Evolutionary conservation across 2,113 vertebrate genomes (phyloP), one percentile per base, ranked within the genome.

Genomic region (Gasterosteus aculeatus): DNA sequence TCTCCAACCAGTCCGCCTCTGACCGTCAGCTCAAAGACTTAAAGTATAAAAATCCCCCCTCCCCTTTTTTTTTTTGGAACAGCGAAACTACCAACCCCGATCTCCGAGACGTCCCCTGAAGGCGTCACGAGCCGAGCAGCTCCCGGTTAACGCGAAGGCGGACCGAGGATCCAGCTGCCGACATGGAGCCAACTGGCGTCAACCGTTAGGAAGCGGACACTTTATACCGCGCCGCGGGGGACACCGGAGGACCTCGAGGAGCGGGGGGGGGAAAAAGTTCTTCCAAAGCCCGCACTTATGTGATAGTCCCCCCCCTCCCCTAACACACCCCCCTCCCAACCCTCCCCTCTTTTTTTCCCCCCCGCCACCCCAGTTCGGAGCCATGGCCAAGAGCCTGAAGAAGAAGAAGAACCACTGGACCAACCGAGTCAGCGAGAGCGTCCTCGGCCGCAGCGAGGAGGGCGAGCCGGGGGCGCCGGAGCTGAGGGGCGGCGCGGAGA

Each of bases 331-430:
- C 33, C 33, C 33, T 5, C 33, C 33, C 33, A 5, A 35, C 33
- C 33, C 19, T 9, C 3, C 9, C 3, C 18, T 9, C 7, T 7
- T 16, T 49, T 7, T n/a, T 5, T 8, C 19, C 19, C 18, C 8
- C 19, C 7, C 47, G 18, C 18, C 47, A 7, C 19, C 47, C 15
- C 47, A 8, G 12, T 22, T 74, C 49, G 19, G 77, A 90, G 94
- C 95, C 94, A 99, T 98, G 97, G 97, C 97, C 95, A 97, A 96
- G 92, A 97, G 92, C 92, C 93, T 95, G 94, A 98, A 96, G 94
- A 98, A 95, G 95, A 88, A 82, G 86, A 97, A 96, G 93, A 96
- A 94, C 94, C 98, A 99, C 96, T 99, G 98, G 98, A 99, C 95
- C 72, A 96, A 95, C 95, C 95, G 95, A 94, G 97, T 98, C 94